These are phyloP conservation scores for Tiliacea citrago DNA, from an alignment of 2,888 invertebrate species.

Conservation along the genomic window DNA sequence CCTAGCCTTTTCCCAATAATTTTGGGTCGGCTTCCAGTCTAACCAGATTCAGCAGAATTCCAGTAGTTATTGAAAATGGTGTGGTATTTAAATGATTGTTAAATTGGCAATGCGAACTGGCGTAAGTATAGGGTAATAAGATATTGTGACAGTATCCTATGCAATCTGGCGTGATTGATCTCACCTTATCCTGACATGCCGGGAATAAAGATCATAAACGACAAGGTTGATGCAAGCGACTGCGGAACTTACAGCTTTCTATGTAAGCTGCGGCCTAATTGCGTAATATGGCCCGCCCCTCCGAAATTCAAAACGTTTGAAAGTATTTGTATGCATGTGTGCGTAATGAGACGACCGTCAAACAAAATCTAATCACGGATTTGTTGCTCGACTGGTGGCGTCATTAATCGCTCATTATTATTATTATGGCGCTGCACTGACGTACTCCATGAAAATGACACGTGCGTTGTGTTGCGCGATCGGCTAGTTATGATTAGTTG, in stretches of 20 bases:
- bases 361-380: too few species aligned
- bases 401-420: too few species aligned
- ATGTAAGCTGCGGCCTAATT: too few species aligned
- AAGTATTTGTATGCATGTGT: too few species aligned
- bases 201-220: not conserved
- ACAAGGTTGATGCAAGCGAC: not conserved
- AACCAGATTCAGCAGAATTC: not conserved
- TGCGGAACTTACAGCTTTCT: not conserved
- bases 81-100: not conserved
- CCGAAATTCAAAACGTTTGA: too few species aligned
- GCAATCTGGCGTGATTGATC: not conserved
- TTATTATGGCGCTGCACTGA: too few species aligned
- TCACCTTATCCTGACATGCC: not conserved
- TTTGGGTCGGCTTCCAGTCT: not conserved
- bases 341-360: too few species aligned
- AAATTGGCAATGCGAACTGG: not conserved
- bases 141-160: not conserved
- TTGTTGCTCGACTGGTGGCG: too few species aligned
- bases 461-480: too few species aligned
- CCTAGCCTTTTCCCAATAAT: not conserved
- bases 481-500: too few species aligned
- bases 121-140: not conserved
- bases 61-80: not conserved
- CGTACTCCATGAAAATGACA: too few species aligned
- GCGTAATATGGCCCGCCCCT: too few species aligned